These are phyloP conservation scores for Liparis tanakae DNA, from an alignment of 2,797 vertebrate genomes.

Conservation along the genomic window DNA sequence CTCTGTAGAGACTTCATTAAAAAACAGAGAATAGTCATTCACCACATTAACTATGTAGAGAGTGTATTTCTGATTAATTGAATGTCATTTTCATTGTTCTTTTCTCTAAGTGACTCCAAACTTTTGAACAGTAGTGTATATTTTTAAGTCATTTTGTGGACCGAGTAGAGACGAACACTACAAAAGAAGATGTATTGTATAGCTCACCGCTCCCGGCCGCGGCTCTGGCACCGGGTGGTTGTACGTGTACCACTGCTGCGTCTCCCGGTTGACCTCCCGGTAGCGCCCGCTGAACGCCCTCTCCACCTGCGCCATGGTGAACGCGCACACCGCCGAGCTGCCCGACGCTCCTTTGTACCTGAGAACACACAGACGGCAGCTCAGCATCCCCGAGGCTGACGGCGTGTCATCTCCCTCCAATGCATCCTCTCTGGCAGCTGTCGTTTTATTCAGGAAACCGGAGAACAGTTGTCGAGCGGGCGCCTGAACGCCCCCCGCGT, in stretches of 20 bases:
- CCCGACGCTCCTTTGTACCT: constrained; percentile 87
- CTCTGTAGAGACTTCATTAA: too few species aligned
- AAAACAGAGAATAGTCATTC: too few species aligned
- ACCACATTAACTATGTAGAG: too few species aligned
- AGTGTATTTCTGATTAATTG: too few species aligned
- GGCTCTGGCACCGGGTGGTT: constrained; percentile 87
- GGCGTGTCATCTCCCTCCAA: background rate
- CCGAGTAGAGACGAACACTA: too few species aligned
- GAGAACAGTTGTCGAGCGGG: constrained; percentile 45
- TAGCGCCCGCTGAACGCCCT: constrained; percentile 88
- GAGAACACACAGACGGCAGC: background rate
- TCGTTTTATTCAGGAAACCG: constrained; percentile 14
- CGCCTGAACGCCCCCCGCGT: constrained; percentile 30
- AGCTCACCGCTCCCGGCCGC: constrained; percentile 88
- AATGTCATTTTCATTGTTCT: too few species aligned
- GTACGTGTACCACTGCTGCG: constrained; percentile 94
- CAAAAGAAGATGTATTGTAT: too few species aligned
- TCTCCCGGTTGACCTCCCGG: constrained; percentile 92
- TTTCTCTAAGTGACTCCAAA: too few species aligned
- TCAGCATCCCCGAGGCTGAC: background rate
- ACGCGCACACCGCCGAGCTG: constrained; percentile 91
- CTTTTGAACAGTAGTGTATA: too few species aligned
- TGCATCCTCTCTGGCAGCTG: constrained; percentile 2
- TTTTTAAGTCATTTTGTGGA: too few species aligned
- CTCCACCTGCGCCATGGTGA: constrained; percentile 90